Base-by-base conservation (phyloP, 2,113 vertebrate genomes). In the Cyanocitta stelleri region DNA sequence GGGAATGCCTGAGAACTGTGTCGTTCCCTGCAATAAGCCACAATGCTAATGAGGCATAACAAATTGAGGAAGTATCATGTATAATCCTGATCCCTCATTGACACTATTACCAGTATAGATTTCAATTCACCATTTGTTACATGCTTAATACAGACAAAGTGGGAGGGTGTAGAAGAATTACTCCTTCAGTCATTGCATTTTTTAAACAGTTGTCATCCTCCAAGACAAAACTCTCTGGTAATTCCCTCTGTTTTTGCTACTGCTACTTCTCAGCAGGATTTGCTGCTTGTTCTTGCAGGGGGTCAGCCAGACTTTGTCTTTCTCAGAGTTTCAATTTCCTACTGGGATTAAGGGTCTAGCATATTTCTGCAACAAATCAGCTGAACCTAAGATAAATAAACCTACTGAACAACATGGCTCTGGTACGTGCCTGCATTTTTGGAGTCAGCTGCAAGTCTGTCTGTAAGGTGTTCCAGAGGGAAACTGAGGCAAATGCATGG, bases 241-340 rank as follows among this genome's bases (percentile, higher is more conserved):
- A 85, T 96, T 93, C 85, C 89, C 96, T 96, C 93, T 97, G 92
- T 66, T 97, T 97, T 97, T 90, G 89, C 95, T 95, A 84, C 95
- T 93, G 96, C 95, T 95, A 96, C 93, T 96, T 98, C 97, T 97
- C 97, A 97, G 97, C 96, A 93, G 96, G 97, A 87, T 89, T 97
- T 96, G 95, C 96, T 96, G 96, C 95, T 95, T 96, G 90, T 90
- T 97, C 97, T 96, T 88, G 78, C 58, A 97, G 97, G 96, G 97
- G 97, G 97, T 98, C 97, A 98, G 98, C 95, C 97, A 98, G 97
- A 97, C 97, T 97, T 97, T 95, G 96, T 97, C 97, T 98, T 98
- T 98, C 98, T 98, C 98, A 98, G 97, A 97, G 97, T 97, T 98
- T 97, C 93, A 37, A 33, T 94, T 97, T 98, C 95, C 97, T 96